Evolutionary conservation across 2,888 invertebrate species (phyloP).

Genomic region (Sphinx pinastri): DNA sequence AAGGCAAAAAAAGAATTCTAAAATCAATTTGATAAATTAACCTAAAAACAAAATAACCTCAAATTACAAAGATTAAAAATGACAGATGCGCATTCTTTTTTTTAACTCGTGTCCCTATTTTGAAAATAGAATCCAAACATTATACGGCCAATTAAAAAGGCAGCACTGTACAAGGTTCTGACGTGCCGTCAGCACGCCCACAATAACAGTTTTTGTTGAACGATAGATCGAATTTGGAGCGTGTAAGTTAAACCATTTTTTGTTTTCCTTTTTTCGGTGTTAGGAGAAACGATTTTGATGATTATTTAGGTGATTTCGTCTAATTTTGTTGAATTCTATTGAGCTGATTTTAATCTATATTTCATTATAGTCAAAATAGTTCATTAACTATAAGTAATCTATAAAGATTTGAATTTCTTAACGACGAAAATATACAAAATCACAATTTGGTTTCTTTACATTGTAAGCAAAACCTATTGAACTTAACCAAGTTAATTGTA

Average conservation of each 20-base stretch:
- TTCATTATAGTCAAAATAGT: not conserved
- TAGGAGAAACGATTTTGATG: conserved; percentile 14
- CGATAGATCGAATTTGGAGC: conserved; percentile 14
- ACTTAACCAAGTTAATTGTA: no score
- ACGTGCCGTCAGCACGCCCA: conserved; percentile 60
- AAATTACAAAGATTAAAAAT: conserved; percentile 33
- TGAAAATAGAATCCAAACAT: conserved; percentile 67
- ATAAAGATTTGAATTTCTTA: no score
- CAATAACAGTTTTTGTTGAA: conserved; percentile 64
- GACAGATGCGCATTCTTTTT: conserved; percentile 55
- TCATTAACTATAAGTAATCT: not conserved
- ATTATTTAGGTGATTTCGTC: conserved; percentile 7
- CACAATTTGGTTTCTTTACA: no score
- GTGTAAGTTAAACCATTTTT: conserved; percentile 36
- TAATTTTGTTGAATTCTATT: not conserved
- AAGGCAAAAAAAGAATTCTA: no score
- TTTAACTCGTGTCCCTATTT: conserved; percentile 52
- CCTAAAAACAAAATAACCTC: not conserved
- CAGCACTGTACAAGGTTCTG: conserved; percentile 57
- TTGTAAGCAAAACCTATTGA: no score
- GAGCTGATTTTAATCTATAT: no score
- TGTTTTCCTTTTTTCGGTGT: conserved; percentile 27
- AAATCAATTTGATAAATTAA: not conserved
- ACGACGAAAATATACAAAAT: no score
- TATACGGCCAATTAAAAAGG: conserved; percentile 72